A percentile compares a stretch with the other conserved stretches of the same genome.
Evolutionary conservation across 2,888 invertebrate genomes (phyloP).

Genomic region (Microplitis deprimator): DNA sequence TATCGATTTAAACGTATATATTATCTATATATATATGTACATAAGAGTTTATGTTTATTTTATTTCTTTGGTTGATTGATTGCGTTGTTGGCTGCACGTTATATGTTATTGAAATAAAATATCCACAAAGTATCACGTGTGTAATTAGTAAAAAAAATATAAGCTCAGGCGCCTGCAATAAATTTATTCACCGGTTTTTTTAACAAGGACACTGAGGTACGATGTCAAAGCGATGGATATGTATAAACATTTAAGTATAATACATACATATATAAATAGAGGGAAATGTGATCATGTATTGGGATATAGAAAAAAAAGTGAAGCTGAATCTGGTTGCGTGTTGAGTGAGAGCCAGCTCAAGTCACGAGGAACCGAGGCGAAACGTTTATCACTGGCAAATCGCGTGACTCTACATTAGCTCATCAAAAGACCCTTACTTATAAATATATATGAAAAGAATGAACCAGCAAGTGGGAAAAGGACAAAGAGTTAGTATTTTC

Average conservation of each 20-base stretch:
- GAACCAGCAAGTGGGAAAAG: neutral
- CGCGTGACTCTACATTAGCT: conserved; percentile 51
- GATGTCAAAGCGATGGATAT: neutral
- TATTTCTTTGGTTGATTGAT: neutral
- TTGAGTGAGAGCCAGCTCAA: conserved; percentile 46
- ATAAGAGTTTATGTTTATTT: neutral
- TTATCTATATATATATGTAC: neutral
- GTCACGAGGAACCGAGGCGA: conserved; percentile 44
- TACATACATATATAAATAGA: conserved; percentile 40
- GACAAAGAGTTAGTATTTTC: neutral
- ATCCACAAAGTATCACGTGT: conserved; percentile 49
- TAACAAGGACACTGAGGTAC: neutral
- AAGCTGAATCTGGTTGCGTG: conserved; percentile 47
- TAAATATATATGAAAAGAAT: conserved; percentile 29
- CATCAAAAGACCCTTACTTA: conserved; percentile 41
- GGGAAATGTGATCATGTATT: conserved; percentile 40
- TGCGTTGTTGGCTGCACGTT: neutral
- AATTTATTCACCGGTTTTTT: conserved; percentile 44
- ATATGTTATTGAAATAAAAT: neutral
- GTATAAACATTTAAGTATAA: conserved; percentile 18
- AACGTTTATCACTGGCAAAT: conserved; percentile 50
- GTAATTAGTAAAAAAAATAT: conserved; percentile 49
- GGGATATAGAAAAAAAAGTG: conserved; percentile 28
- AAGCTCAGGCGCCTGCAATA: conserved; percentile 41
- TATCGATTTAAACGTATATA: neutral